Evolutionary conservation across 2,888 invertebrate genomes (phyloP), one percentile per base, ranked within the genome.

Genomic region (Phragmatobia fuliginosa): DNA sequence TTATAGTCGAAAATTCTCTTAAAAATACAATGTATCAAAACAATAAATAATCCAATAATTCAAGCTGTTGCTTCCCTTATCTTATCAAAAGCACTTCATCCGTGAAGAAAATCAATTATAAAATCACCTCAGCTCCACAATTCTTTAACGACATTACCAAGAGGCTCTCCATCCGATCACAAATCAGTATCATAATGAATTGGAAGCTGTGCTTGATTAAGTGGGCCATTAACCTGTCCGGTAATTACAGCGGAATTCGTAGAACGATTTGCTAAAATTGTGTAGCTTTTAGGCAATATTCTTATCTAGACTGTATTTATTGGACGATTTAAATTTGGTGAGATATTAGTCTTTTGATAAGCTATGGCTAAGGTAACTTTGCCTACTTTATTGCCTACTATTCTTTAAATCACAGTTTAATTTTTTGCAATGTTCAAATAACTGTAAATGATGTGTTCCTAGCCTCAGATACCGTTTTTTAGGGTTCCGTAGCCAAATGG

Each of bases 201-300:
- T 67, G 68, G 31, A 72, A 62, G 58, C 75, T 71, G 71, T 69
- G 71, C 75, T 68, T 73, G 73, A 81, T 77, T 74, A 79, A 83
- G 32, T 41, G 25, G 33, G 14, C 58, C 58, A 65, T 65, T 38
- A 58, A 65, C 36, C 36, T 58, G 56, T 11, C 1, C 25, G 58
- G 28, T 65, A 58, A 65, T 56, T 38, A 65, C 2, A 25, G 18
- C 49, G 25, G 49, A 64, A 45, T 62, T 62, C 49, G 45, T 6
- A 7, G 63, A 8, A 49, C 52, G 31, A 14, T 62, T 18, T 45
- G 7, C 41, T 41, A 62, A 31, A 5, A 21, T 41, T 45, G 16
- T 25, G 18, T 31, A 11, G 62, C 8, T 45, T 33, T 41, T 45
- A 45, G 31, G 41, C 49, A n/a, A 32, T 32, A 33, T 49, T 64